Base-by-base conservation (phyloP, 2,888 invertebrate genomes). In the Hybos culiciformis region DNA sequence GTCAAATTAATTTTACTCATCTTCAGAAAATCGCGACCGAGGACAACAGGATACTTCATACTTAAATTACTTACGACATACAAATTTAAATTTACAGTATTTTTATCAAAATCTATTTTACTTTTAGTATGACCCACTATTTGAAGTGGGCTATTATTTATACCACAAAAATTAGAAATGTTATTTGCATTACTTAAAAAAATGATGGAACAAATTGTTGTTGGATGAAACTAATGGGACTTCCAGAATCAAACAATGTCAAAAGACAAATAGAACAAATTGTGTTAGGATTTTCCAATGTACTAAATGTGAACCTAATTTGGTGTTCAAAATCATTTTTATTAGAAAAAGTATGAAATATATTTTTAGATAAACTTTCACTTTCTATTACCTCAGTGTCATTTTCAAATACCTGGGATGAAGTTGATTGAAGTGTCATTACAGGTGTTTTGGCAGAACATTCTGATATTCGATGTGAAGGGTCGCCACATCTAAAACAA, bases 41-140 rank as follows among this genome's bases (percentile, higher is more conserved):
- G 38, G n/a, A 47, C 37, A 23, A 47, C 39, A 3, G 48, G 39
- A 40, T 44, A 42, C n/a, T 44, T 44, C 42, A 49, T 45, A 24
- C 40, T 39, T 33, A 37, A 12, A 39, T 49, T 41, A 36, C 41
- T 43, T 9, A 48, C 49, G 32, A 46, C 37, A 40, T 43, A 18
- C 23, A 49, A 37, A 39, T 26, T n/a, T 37, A 46, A 37, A 32
- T 38, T 41, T 39, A 41, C 29, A 26, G 2, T 5, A 17, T 26
- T 29, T 38, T 42, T 37, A 19, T 46, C 40, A 41, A 44, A 46
- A 42, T 39, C 37, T 41, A 46, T 41, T 26, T 33, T 38, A 37
- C 37, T 23, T n/a, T 46, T 29, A 21, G 39, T 37, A 31, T 26
- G 38, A 38, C 49, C 46, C 26, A 41, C 26, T 2, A 46, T 21